Conservation (phyloP, 2,113 vertebrate genomes). For the Mungos mungo region DNA sequence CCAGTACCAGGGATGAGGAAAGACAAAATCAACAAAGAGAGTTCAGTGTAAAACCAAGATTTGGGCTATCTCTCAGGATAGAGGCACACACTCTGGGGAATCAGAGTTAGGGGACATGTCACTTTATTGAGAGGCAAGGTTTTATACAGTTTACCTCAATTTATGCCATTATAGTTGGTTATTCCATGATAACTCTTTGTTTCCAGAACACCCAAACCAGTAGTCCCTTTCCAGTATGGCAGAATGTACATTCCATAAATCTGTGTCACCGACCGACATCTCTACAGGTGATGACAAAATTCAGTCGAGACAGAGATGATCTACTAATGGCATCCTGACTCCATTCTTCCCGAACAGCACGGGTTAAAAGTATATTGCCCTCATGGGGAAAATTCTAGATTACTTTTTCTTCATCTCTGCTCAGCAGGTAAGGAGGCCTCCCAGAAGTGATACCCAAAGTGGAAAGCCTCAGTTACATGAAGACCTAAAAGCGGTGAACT, state of each 20-base stretch:
- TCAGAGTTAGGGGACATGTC: accelerated
- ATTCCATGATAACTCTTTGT: not conserved
- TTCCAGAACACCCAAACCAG: not conserved
- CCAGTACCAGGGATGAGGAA: not conserved
- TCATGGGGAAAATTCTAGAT: not conserved
- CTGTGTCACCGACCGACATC: not conserved
- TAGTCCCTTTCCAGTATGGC: no score
- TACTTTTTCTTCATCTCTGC: not conserved
- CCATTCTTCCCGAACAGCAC: not conserved
- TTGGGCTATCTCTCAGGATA: not conserved
- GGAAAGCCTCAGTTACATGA: not conserved
- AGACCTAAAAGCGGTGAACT: conserved; percentile 22
- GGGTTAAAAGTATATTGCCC: not conserved
- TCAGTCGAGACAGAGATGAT: accelerated
- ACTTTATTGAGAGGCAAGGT: not conserved
- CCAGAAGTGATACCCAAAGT: not conserved
- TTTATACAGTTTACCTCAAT: not conserved
- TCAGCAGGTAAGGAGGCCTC: not conserved
- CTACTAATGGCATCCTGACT: not conserved
- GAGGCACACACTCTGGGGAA: not conserved
- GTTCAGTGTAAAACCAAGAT: not conserved
- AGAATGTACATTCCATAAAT: accelerated
- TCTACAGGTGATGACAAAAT: not conserved
- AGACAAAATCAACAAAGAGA: not conserved
- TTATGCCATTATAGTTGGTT: not conserved